phyloP scores from a whole-genome alignment of 1,140 invertebrate species.

The Tetragnatha versicolor region DNA sequence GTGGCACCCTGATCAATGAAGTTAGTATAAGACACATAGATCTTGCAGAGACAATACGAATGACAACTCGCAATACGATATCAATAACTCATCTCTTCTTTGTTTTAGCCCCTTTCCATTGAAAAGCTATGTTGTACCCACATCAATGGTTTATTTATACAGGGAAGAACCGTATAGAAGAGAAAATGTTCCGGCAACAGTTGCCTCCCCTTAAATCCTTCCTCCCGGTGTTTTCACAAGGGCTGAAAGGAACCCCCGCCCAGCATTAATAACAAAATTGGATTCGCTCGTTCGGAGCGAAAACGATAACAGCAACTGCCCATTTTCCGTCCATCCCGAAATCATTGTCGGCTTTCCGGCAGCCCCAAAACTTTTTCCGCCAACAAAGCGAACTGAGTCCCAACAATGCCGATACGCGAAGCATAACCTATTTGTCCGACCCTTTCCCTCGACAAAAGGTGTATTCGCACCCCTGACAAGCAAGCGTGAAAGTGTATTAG shows the following conservation, averaged over 20 bases:
- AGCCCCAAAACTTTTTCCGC: background rate
- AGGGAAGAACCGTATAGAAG: too few species aligned
- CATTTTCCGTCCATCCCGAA: constrained; percentile 38
- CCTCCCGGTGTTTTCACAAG: background rate
- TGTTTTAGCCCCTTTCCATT: too few species aligned
- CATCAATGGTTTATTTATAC: too few species aligned
- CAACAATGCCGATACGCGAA: constrained; percentile 53
- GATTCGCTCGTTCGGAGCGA: constrained; percentile 15
- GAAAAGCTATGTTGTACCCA: too few species aligned
- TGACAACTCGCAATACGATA: too few species aligned
- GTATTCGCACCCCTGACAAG: constrained; percentile 26
- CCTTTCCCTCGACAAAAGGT: constrained; percentile 28
- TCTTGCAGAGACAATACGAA: too few species aligned
- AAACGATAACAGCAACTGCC: constrained; percentile 46
- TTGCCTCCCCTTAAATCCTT: background rate
- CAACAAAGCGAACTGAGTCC: constrained; percentile 39
- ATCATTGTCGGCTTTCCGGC: constrained; percentile 25
- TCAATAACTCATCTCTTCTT: too few species aligned
- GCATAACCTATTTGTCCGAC: constrained; percentile 55
- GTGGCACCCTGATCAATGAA: too few species aligned
- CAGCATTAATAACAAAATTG: constrained; percentile 43
- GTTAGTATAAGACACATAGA: too few species aligned
- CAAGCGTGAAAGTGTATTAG: constrained; percentile 54
- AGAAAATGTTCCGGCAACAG: background rate
- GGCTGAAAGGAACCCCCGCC: background rate